A percentile compares a stretch with the other conserved stretches of the same genome.
Conservation (phyloP, 2,888 invertebrate genomes). For the Anodontia alba region DNA sequence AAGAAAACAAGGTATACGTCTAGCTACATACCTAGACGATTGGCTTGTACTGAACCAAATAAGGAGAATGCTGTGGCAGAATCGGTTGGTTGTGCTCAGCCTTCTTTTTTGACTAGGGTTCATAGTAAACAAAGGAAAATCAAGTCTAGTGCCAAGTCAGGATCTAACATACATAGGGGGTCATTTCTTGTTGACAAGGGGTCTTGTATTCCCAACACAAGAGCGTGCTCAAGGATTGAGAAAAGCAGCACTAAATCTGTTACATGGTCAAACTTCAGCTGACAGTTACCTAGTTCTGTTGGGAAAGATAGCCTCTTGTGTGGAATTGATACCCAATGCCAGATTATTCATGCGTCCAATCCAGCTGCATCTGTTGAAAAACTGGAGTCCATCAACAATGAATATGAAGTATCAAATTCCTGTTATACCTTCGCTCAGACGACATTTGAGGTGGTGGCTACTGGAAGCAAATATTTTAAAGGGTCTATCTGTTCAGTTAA, state of each 20-base stretch:
- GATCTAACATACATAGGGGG: not conserved
- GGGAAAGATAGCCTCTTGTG: conserved; percentile 38
- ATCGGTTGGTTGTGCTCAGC: no score
- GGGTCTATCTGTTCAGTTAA: conserved; percentile 16
- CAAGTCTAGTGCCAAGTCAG: not conserved
- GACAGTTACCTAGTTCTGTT: conserved; percentile 22
- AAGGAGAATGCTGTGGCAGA: no score
- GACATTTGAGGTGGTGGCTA: conserved; percentile 29
- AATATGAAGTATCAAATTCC: conserved; percentile 15
- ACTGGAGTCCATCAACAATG: conserved; percentile 21
- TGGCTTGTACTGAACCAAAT: no score
- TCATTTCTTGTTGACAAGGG: not conserved
- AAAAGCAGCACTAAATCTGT: not conserved
- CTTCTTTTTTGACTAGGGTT: no score
- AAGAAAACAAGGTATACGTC: conserved; percentile 20
- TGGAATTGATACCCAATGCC: conserved; percentile 34
- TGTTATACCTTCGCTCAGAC: conserved; percentile 18
- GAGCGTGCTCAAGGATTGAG: conserved; percentile 17
- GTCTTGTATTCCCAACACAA: conserved; percentile 22
- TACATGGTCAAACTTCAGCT: conserved; percentile 13
- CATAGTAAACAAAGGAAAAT: not conserved
- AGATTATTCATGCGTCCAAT: conserved; percentile 41
- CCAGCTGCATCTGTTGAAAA: no score
- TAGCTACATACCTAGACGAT: conserved; percentile 43
- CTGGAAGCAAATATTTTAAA: conserved; percentile 18